Evolutionary conservation across 2,113 vertebrate species (phyloP), one percentile per base, ranked within the genome.

Genomic region (Gymnorhina tibicen): DNA sequence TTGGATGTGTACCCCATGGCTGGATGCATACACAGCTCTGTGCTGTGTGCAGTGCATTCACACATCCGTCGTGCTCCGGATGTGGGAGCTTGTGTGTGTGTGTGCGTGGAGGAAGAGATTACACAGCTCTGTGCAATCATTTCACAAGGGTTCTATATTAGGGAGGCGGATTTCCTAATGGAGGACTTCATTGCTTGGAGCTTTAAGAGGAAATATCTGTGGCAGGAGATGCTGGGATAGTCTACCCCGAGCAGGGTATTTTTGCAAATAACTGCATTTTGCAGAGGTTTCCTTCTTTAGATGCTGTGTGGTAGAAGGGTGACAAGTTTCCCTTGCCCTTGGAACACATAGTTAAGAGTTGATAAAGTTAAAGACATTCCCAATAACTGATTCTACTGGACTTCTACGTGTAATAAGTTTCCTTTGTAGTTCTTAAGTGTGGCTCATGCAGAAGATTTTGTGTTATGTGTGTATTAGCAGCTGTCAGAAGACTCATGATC

Each of bases 161-260:
- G 80, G 82, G 32, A 66, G 79, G 52, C 7, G 64, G 59, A 70
- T 96, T 96, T 97, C 94, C 92, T 92, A 7, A 28, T 42, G 76
- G 55, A 53, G 50, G 3, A 33, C 15, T 81, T 88, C 49, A 44
- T 6, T 89, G 49, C 86, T 52, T 28, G 76, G 55, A 81, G 72
- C 80, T 84, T 33, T 7, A 21, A 72, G 76, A 80, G 86, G 91
- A 81, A 92, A 30, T 87, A n/a, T 52, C 55, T 91, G 89, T 42
- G 73, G 42, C 83, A 81, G 88, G 68, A 89, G 46, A 35, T 63
- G 80, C 84, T 81, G 80, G 59, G 24, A 11, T 10, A 37, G 27
- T 24, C 73, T 21, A 4, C 13, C 16, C 50, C 0, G 0, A 76
- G 63, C 44, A 10, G 37, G 14, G 13, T 49, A 1, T 41, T 80